Percentiles rank a stretch among this genome's conserved stretches.
Evolutionary conservation across 1,140 invertebrate genomes (phyloP).

Genomic region (Penaeus chinensis): DNA sequence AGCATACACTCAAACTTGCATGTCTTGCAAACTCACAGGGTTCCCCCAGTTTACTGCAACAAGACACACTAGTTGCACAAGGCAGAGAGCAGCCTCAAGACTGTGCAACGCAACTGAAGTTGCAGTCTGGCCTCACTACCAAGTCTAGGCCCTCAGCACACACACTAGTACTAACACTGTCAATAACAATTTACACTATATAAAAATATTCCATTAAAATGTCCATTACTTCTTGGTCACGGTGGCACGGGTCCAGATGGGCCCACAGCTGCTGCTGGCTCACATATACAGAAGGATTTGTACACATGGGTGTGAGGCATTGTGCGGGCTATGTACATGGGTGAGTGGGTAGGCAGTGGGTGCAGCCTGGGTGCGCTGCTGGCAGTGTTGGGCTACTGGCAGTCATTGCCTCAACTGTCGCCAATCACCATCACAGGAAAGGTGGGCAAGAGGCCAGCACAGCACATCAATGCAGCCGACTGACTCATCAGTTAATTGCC

Average conservation of each 20-base stretch:
- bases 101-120: not conserved
- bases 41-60: slow-evolving; percentile 1
- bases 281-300: slow-evolving; percentile 52
- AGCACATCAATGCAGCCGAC: not conserved
- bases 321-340: slow-evolving; percentile 50
- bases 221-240: slow-evolving; percentile 51
- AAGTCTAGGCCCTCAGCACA: slow-evolving; percentile 36
- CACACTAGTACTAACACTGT: slow-evolving; percentile 53
- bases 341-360: slow-evolving; percentile 33
- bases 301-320: slow-evolving; percentile 51
- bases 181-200: slow-evolving; percentile 54
- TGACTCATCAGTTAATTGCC: not conserved
- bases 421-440: slow-evolving; percentile 12
- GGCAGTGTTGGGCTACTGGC: slow-evolving; percentile 29
- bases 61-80: not conserved
- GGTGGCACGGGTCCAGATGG: slow-evolving; percentile 32
- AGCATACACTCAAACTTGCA: too few species aligned
- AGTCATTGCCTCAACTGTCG: slow-evolving; percentile 38
- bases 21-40: not conserved
- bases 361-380: slow-evolving; percentile 19
- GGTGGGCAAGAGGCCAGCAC: not conserved
- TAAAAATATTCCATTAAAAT: slow-evolving; percentile 56
- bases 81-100: slow-evolving; percentile 17
- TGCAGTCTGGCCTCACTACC: slow-evolving; percentile 25
- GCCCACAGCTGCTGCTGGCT: slow-evolving; percentile 39